Conservation (phyloP, 1,140 invertebrate species). For the Cotesia vestalis region DNA sequence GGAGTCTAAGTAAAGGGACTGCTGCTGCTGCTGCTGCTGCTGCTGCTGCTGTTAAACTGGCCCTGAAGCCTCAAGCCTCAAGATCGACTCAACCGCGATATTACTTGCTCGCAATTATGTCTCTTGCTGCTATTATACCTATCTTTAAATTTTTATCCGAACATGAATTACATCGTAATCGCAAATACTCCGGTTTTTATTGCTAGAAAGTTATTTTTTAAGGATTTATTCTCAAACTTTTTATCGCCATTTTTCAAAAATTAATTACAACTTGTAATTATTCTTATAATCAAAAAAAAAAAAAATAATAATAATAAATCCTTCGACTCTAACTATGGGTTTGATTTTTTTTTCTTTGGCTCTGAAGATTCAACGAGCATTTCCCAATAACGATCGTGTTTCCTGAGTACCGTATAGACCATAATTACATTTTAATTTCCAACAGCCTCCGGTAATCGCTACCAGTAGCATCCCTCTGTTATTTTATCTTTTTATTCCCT, state of each 20-base stretch:
- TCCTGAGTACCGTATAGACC: constrained; percentile 34
- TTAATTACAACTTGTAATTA: too few relatives aligned
- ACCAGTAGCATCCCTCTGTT: constrained; percentile 7
- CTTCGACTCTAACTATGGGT: too few relatives aligned
- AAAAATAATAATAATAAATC: too few relatives aligned
- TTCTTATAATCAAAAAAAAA: too few relatives aligned
- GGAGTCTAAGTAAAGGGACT: neutral
- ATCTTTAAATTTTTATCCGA: neutral
- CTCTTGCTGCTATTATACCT: constrained; percentile 1
- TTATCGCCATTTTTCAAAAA: too few relatives aligned
- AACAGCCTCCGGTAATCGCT: constrained; percentile 35
- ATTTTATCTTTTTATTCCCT: constrained; percentile 17
- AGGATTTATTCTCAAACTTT: too few relatives aligned
- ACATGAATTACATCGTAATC: too few relatives aligned
- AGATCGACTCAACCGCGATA: neutral
- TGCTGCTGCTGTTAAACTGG: neutral
- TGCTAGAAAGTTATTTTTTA: too few relatives aligned
- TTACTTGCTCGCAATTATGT: constrained; percentile 12
- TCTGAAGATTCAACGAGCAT: constrained; percentile 25
- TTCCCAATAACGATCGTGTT: constrained; percentile 46
- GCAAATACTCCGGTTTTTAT: too few relatives aligned
- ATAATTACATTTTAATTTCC: constrained; percentile 48
- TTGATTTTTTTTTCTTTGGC: too few relatives aligned
- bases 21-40: neutral
- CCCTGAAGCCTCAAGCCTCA: constrained; percentile 7